These are phyloP conservation scores for Lota lota DNA, from an alignment of 2,113 vertebrate genomes.

Conservation along the genomic window DNA sequence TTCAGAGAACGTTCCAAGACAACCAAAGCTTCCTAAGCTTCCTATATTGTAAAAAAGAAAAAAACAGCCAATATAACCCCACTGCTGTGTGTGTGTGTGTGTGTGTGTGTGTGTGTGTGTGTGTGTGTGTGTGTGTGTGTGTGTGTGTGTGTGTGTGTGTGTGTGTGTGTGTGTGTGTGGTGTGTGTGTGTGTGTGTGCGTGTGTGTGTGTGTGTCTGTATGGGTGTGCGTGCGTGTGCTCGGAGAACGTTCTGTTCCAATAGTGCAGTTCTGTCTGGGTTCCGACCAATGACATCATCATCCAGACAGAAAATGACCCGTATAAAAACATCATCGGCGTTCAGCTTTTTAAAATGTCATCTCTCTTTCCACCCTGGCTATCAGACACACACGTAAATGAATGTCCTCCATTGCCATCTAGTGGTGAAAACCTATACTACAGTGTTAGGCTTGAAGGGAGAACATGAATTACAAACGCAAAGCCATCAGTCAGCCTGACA, in stretches of 20 bases:
- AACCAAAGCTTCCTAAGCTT: too few species aligned
- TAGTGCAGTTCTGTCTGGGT: too few species aligned
- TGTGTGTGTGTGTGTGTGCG: neutral
- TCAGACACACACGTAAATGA: neutral
- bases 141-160: conserved; percentile 11
- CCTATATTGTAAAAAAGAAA: too few species aligned
- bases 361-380: neutral
- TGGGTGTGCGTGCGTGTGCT: neutral
- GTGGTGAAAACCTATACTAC: conserved; percentile 55
- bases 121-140: neutral
- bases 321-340: neutral
- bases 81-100: neutral
- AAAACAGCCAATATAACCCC: too few species aligned
- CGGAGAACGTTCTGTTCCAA: neutral
- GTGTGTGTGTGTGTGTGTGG: conserved; percentile 14
- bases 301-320: neutral
- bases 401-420: conserved; percentile 65
- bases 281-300: too few species aligned
- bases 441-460: conserved; percentile 11
- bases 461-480: neutral
- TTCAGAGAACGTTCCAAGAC: too few species aligned
- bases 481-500: too few species aligned
- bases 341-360: neutral
- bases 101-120: neutral
- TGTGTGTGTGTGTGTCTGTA: conserved; percentile 15